Evolutionary conservation across 64 coral and sea anemone genomes (phyloP).

Genomic region (Montipora efflorescens): DNA sequence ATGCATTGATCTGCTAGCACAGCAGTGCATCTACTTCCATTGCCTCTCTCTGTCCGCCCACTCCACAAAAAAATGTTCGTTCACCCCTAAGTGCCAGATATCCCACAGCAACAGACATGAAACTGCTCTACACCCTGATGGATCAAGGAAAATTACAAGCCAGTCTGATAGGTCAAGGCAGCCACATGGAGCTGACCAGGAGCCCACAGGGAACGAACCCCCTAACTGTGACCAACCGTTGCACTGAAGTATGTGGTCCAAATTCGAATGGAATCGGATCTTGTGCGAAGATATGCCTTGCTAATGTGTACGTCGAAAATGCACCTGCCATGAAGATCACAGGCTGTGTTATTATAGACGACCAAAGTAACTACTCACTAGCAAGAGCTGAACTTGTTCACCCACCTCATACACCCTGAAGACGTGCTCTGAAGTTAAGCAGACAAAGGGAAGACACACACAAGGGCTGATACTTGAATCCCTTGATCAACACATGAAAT

Average conservation of each 20-base stretch:
- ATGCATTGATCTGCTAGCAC: not conserved
- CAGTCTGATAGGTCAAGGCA: not conserved
- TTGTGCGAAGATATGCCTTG: slow-evolving; percentile 28
- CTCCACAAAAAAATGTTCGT: slow-evolving; percentile 4
- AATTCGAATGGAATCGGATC: not conserved
- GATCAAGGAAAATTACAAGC: not conserved
- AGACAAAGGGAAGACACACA: not conserved
- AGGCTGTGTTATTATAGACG: slow-evolving; percentile 4
- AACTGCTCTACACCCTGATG: slow-evolving; percentile 11
- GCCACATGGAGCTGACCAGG: not conserved
- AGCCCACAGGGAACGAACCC: not conserved
- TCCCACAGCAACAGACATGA: not conserved
- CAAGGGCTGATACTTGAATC: slow-evolving; percentile 7
- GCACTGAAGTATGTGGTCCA: not conserved
- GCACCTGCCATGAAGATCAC: not conserved
- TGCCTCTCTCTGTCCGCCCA: not conserved
- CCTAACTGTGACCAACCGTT: not conserved
- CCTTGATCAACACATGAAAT: not conserved
- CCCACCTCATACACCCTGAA: not conserved
- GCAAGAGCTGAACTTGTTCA: not conserved
- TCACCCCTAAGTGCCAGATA: not conserved
- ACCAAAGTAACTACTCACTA: slow-evolving; percentile 46
- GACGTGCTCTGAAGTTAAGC: not conserved
- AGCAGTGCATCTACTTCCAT: slow-evolving; percentile 32
- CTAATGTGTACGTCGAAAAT: not conserved